Conservation (phyloP, 2,113 vertebrate species). For the Ceuthmochares aereus region DNA sequence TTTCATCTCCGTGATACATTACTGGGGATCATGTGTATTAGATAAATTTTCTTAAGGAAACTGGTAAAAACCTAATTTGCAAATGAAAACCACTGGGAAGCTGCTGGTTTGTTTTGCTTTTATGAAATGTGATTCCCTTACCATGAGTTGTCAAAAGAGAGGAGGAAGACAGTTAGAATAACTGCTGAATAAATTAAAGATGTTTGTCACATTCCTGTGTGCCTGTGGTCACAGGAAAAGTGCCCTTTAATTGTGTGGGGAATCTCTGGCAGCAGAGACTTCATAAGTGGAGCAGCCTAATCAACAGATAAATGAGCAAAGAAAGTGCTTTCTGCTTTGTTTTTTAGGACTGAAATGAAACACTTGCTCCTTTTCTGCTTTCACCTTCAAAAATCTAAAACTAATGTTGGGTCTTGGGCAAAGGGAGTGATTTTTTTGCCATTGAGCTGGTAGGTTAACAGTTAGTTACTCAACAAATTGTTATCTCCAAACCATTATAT, state of each 20-base stretch:
- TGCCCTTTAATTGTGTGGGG: constrained; percentile 7
- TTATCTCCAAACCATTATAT: background rate
- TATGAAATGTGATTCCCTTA: background rate
- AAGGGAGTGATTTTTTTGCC: background rate
- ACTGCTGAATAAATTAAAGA: constrained; percentile 14
- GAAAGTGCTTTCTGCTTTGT: background rate
- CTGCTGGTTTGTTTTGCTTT: background rate
- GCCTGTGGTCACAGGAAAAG: constrained; percentile 6
- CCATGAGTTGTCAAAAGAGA: background rate
- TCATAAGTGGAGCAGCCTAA: background rate
- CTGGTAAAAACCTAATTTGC: background rate
- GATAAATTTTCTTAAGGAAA: background rate
- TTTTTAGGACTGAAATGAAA: background rate
- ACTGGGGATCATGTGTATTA: background rate
- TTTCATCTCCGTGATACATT: background rate
- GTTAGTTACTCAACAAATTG: background rate
- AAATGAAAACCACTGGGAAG: background rate
- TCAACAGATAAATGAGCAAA: background rate
- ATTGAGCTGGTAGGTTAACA: background rate
- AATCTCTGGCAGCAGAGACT: background rate
- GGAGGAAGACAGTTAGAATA: background rate
- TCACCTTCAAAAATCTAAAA: background rate
- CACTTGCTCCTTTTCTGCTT: background rate
- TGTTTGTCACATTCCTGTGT: background rate
- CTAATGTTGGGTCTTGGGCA: background rate